Base-by-base conservation (phyloP, 2,888 invertebrate genomes). In the Seira musarum region DNA sequence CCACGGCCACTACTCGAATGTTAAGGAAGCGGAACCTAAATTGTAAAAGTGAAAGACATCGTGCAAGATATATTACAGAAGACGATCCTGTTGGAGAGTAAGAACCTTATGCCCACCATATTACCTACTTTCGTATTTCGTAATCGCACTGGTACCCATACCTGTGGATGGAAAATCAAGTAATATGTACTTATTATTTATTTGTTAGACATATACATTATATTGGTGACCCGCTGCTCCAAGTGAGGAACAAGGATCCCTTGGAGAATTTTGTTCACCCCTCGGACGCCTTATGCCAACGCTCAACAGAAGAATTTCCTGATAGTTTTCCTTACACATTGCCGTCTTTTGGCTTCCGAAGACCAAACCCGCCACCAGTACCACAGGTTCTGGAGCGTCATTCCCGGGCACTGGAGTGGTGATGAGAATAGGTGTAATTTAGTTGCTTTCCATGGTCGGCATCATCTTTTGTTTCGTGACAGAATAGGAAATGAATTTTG, bases 341-440 rank as follows among this genome's bases (percentile, higher is more conserved):
- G 0, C 89, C 90, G 84, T 90, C 90, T 72, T 87, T 93, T 71
- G 94, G 94, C 5, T 92, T 92, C 85, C 85, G 82, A 24, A 13
- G 3, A 57, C 61, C 21, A 19, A n/a, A 24, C 6, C 13, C 22
- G 8, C 22, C 15, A 64, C 25, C 89, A 88, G 53, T 90, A 91
- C 65, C 88, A 91, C 87, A 90, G 92, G 84, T 93, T 93, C 89
- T 93, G 93, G 2, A 92, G 93, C 21, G 94, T 93, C 88, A 91
- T 95, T 87, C 95, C 96, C 88, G 94, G 95, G 21, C 94, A 92
- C 88, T 96, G 96, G 96, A 94, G 95, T 19, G 95, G 95, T 13
- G 95, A 94, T 87, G 87, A 89, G 60, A 91, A 92, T 88, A 93
- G 94, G 88, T 96, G 94, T 90, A 96, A 95, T 0, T 88, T 93